Conservation (phyloP, 2,797 vertebrate genomes). For the Helarctos malayanus region DNA sequence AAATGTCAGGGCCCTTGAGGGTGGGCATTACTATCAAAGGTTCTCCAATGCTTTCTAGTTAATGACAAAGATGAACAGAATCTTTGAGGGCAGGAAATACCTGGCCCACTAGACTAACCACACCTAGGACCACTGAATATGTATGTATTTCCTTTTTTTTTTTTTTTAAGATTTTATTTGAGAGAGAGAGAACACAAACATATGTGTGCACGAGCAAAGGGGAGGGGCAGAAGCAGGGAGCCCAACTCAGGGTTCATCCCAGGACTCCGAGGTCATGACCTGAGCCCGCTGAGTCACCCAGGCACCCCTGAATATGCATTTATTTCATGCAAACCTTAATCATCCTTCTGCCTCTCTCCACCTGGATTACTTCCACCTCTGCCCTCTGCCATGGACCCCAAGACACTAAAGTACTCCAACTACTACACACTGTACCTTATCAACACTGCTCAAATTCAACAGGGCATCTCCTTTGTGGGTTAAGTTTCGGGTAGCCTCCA, state of each 20-base stretch:
- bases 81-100: neutral
- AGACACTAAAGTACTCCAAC: neutral
- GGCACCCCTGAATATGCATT: neutral
- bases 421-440: neutral
- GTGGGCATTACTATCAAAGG: neutral
- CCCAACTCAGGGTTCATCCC: neutral
- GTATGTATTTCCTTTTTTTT: neutral
- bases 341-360: neutral
- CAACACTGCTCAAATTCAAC: constrained; percentile 22
- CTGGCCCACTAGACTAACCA: neutral
- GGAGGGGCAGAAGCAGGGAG: neutral
- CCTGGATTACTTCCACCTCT: neutral
- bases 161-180: too few relatives aligned
- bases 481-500: neutral
- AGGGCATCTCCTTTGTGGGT: neutral
- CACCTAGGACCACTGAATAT: neutral
- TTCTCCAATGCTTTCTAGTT: constrained; percentile 27
- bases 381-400: neutral
- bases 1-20: neutral
- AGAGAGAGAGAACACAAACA: too few relatives aligned
- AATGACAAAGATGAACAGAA: constrained; percentile 1
- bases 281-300: neutral
- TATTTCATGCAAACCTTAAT: neutral
- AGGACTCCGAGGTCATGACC: neutral
- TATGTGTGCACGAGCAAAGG: too few relatives aligned